Evolutionary conservation across 1,140 invertebrate species (phyloP).

Genomic region (Apis dorsata): DNA sequence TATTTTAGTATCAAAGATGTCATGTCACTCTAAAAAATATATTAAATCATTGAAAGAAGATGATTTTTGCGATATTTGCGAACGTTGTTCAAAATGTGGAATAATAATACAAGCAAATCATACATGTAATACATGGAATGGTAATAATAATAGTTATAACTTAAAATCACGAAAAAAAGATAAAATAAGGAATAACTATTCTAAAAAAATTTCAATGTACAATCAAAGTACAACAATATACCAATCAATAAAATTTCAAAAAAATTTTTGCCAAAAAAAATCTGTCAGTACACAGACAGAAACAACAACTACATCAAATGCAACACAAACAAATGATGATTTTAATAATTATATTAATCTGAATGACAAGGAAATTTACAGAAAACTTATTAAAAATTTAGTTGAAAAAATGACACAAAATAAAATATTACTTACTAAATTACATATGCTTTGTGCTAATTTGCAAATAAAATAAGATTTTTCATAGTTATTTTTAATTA

Average conservation of each 20-base stretch:
- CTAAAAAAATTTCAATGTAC: neutral
- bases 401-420: neutral
- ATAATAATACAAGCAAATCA: neutral
- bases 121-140: neutral
- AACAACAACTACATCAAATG: neutral
- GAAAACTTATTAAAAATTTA: neutral
- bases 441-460: too few relatives aligned
- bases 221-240: neutral
- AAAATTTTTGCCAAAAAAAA: neutral
- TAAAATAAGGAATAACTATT: neutral
- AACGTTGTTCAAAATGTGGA: neutral
- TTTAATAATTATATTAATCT: too few relatives aligned
- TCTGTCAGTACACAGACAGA: neutral
- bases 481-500: too few relatives aligned
- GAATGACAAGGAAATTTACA: neutral
- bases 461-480: too few relatives aligned
- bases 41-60: too few relatives aligned
- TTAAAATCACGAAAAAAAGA: too few relatives aligned
- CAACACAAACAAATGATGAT: too few relatives aligned
- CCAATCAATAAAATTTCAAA: neutral
- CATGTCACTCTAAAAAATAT: neutral
- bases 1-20: neutral
- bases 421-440: neutral
- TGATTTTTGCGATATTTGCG: neutral
- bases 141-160: neutral